These are phyloP conservation scores for Syrrhaptes paradoxus DNA, from an alignment of 2,113 vertebrate species.

Conservation along the genomic window DNA sequence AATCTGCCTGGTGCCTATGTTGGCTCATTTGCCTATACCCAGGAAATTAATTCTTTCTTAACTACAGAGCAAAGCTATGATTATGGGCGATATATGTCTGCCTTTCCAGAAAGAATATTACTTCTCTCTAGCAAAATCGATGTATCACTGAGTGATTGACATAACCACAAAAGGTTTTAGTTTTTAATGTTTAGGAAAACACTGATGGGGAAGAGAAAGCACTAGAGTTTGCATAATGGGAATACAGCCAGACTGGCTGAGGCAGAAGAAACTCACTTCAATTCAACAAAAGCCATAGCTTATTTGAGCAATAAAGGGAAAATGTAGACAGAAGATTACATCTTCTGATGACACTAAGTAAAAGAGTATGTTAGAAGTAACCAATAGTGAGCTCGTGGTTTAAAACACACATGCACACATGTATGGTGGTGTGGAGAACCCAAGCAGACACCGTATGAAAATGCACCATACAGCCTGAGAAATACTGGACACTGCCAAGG, in stretches of 20 bases:
- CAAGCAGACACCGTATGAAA: fast-evolving
- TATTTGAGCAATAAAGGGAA: not conserved
- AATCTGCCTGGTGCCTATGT: slow-evolving; percentile 5
- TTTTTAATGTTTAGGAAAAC: not conserved
- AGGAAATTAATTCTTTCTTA: slow-evolving; percentile 47
- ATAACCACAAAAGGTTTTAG: not conserved
- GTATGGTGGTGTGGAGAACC: not conserved
- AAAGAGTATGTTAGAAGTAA: not conserved
- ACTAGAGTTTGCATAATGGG: not conserved
- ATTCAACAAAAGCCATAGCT: not conserved
- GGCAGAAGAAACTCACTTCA: not conserved
- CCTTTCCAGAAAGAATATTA: slow-evolving; percentile 5
- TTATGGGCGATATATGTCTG: not conserved
- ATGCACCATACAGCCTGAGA: not conserved
- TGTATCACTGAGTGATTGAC: not conserved
- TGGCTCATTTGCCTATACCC: slow-evolving; percentile 2
- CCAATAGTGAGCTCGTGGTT: not conserved
- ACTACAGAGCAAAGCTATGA: slow-evolving; percentile 2
- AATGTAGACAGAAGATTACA: not conserved
- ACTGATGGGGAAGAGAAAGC: not conserved
- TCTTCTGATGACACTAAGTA: not conserved
- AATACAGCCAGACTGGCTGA: not conserved
- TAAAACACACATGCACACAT: not conserved
- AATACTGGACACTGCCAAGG: not conserved
- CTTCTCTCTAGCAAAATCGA: not conserved